Base-by-base conservation (phyloP, 23 tunicate genomes). In the Trididemnum nubilum region DNA sequence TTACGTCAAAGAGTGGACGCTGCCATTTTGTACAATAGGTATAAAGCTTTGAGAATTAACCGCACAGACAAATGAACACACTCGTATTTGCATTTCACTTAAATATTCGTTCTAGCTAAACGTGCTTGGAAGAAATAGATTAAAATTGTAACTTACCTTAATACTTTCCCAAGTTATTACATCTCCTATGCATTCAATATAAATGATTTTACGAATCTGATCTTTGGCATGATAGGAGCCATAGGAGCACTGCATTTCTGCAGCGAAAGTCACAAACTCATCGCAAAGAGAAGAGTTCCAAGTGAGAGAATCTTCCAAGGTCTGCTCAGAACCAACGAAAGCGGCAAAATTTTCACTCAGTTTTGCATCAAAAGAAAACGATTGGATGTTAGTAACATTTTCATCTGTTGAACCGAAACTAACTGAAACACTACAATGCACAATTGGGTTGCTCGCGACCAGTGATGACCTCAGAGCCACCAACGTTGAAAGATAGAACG, bases 81-180 rank as follows among this genome's bases (percentile, higher is more conserved):
- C n/a, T n/a, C n/a, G n/a, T n/a, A n/a, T n/a, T n/a, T n/a, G n/a
- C n/a, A n/a, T n/a, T n/a, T n/a, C n/a, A n/a, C n/a, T n/a, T n/a
- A n/a, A n/a, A n/a, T n/a, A n/a, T n/a, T n/a, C n/a, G n/a, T n/a
- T n/a, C n/a, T n/a, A n/a, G n/a, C n/a, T n/a, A n/a, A n/a, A n/a
- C n/a, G n/a, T n/a, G n/a, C n/a, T n/a, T n/a, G n/a, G n/a, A n/a
- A n/a, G n/a, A n/a, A n/a, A n/a, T n/a, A n/a, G n/a, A n/a, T n/a
- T n/a, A n/a, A 61, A 61, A 22, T 61, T 61, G 3, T 3, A 61
- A 61, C 67, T 5, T 73, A 73, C 78, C 29, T 73, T 21, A 22
- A 73, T 5, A 40, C 39, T 73, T 2, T 73, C 58, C 78, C 57
- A 73, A 21, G 32, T 73, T 22, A 73, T 2, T 15, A 25, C 58